Percentiles rank a stretch among this genome's conserved stretches.
Conservation (phyloP, 2,113 vertebrate species). For the Phalacrocorax pelagicus region DNA sequence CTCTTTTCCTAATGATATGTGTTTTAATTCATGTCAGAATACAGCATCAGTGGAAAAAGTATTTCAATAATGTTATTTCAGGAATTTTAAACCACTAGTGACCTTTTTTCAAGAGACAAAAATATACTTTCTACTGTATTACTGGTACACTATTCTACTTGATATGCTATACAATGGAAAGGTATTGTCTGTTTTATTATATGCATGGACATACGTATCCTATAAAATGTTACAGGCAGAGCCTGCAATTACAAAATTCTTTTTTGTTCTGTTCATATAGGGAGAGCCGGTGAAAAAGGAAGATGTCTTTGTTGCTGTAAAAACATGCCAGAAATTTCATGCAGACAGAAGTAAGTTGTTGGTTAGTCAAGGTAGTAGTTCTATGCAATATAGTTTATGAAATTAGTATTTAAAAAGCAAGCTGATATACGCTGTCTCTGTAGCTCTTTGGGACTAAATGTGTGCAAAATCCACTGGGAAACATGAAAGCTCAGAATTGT, state of each 20-base stretch:
- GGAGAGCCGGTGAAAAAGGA: slow-evolving; percentile 85
- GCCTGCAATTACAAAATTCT: not conserved
- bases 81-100: not conserved
- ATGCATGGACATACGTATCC: not conserved
- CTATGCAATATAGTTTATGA: not conserved
- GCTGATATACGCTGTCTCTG: not conserved
- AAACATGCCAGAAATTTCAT: slow-evolving; percentile 96
- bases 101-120: not conserved
- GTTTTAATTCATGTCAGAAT: not conserved
- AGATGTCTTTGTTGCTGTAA: slow-evolving; percentile 93
- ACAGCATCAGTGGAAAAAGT: not conserved
- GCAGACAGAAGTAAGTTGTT: slow-evolving; percentile 88
- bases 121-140: not conserved
- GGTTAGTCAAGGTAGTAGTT: not conserved
- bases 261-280: slow-evolving; percentile 69
- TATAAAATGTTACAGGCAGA: not conserved
- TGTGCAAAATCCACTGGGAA: not conserved
- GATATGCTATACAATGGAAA: not conserved
- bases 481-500: not conserved
- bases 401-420: not conserved
- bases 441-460: not conserved
- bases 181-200: not conserved
- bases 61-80: not conserved
- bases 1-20: not conserved
- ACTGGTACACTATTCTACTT: not conserved